Base-by-base conservation (phyloP, 2,113 vertebrate species). In the Tricholaema leucomelas region DNA sequence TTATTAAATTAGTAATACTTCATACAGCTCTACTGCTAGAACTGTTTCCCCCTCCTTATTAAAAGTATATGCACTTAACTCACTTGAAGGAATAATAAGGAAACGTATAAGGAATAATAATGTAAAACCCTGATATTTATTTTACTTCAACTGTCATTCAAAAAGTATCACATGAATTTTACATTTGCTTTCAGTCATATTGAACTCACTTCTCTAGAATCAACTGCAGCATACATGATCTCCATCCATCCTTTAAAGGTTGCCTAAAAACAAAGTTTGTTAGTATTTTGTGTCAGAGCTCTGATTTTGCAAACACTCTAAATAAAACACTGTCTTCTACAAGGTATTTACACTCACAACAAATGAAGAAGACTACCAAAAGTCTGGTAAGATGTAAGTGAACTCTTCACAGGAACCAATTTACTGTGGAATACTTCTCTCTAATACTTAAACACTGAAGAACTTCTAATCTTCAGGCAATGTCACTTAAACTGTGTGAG, bases 161-260 rank as follows among this genome's bases (percentile, higher is more conserved):
- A 79, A 38, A 72, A 67, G 6, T 8, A 33, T 71, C 40, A 81
- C 11, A 91, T 25, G 35, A 50, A 35, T 35, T 6, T 38, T 73
- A 40, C 16, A 55, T 59, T 70, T 56, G 11, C 38, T 89, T 83
- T 70, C 36, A 79, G 25, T 63, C 6, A 15, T 38, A 73, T 52
- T 80, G 40, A 87, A 98, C 98, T 98, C 94, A 98, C 98, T 46
- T 95, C 60, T 88, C 94, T 97, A 69, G 98, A 98, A 96, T 98
- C 98, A 90, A 98, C 98, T 8, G 98, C 98, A 81, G 98, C 97
- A 6, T 98, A 98, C 98, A 98, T 98, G 74, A 98, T 98, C 2
- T 92, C 91, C 93, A 46, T 98, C 98, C 98, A 98, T 89, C 98
- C 98, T 95, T 98, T 98, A 96, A 98, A 98, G 1, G 98, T 98